Evolutionary conservation across 2,888 invertebrate genomes (phyloP).

Genomic region (Periphyllus acericola): DNA sequence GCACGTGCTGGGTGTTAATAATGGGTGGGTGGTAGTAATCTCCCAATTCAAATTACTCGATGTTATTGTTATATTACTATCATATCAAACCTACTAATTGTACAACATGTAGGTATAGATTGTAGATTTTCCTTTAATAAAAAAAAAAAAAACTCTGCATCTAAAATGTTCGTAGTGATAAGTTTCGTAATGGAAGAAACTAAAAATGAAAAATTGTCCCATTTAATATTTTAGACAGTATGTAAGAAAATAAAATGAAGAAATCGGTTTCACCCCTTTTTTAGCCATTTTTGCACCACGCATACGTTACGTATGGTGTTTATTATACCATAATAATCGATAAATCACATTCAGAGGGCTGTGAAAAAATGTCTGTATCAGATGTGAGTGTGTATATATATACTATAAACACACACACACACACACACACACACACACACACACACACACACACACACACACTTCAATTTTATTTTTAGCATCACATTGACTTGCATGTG

Average conservation of each 20-base stretch:
- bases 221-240: not conserved
- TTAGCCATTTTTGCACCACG: not conserved
- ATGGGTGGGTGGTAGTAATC: too few relatives aligned
- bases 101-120: too few relatives aligned
- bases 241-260: not conserved
- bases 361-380: not conserved
- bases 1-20: too few relatives aligned
- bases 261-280: not conserved
- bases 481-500: not conserved
- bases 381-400: not conserved
- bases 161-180: too few relatives aligned
- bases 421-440: too few relatives aligned
- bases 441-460: not conserved
- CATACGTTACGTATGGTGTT: constrained; percentile 27
- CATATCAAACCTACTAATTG: too few relatives aligned
- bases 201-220: not conserved
- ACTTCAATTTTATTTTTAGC: not conserved
- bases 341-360: constrained; percentile 30
- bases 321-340: constrained; percentile 39
- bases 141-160: too few relatives aligned
- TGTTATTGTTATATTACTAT: too few relatives aligned
- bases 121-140: too few relatives aligned
- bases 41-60: too few relatives aligned
- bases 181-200: not conserved
- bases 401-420: not conserved